Base-by-base conservation (phyloP, 2,113 vertebrate species). In the Microcebus ravelobensis region DNA sequence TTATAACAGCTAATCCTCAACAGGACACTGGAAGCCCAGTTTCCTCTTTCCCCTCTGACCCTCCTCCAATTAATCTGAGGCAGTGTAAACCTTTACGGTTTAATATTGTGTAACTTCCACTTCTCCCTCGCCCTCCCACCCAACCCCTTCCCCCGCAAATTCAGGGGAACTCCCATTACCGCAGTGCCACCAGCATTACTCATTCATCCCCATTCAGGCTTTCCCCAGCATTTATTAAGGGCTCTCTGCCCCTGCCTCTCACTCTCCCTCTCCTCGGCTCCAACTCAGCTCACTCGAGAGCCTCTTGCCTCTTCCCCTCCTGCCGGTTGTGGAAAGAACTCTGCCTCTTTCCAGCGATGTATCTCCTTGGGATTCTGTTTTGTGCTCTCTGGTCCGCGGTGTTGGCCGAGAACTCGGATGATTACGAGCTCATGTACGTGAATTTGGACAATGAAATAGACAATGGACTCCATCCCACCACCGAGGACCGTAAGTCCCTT, bases 141-240 rank as follows among this genome's bases (percentile, higher is more conserved):
- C 61, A 5, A 89, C 98, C 97, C 96, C 98, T 95, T 96, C 87
- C 95, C 91, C 92, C 91, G 90, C 93, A 83, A 71, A 92, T 91
- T 23, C 98, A 84, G 98, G 95, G 98, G 98, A 97, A 98, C 98
- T 99, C 98, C 67, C 90, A 39, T 96, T 91, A 89, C 97, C 92
- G 79, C 98, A 91, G 99, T 98, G 99, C 98, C 99, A 98, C 98
- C 83, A 79, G 99, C 98, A 96, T 98, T 97, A 98, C 98, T 99
- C 99, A 99, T 98, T 98, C 98, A 98, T 98, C 98, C 88, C 70
- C 71, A 96, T 95, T 59, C 81, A 94, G 97, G 93, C 96, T 97
- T 80, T 6, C 97, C 82, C 76, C 73, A 92, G 97, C 95, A 9
- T 98, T 99, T 98, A 98, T 98, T 98, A 98, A 98, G 97, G 97